Evolutionary conservation across 1,140 invertebrate genomes (phyloP).

Genomic region (Mactra quadrangularis): DNA sequence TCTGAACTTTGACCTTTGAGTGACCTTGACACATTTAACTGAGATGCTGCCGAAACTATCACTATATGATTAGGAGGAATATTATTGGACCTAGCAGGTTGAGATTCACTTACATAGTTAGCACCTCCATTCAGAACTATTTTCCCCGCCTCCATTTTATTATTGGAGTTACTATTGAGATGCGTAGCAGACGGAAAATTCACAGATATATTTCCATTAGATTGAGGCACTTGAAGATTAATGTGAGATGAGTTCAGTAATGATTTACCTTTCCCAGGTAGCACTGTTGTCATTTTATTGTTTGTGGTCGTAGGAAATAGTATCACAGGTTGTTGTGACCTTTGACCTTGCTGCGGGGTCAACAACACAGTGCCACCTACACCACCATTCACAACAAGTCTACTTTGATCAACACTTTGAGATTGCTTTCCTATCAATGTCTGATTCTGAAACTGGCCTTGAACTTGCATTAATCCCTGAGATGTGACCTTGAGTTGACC

Average conservation of each 20-base stretch:
- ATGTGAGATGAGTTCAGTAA: constrained; percentile 13
- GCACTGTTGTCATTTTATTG: constrained; percentile 5
- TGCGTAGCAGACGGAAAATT: constrained; percentile 19
- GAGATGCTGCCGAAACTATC: constrained; percentile 49
- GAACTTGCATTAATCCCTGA: constrained; percentile 66
- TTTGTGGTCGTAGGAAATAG: constrained; percentile 39
- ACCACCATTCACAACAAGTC: constrained; percentile 18
- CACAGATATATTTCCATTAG: constrained; percentile 43
- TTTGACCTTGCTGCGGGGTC: not conserved
- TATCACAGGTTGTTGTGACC: constrained; percentile 48
- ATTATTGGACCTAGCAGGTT: not conserved
- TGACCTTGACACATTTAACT: constrained; percentile 27
- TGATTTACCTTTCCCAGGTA: constrained; percentile 45
- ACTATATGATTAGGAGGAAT: constrained; percentile 48
- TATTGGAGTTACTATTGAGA: not conserved
- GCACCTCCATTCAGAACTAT: not conserved
- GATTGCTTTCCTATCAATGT: not conserved
- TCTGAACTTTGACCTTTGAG: constrained; percentile 21
- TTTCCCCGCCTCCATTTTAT: constrained; percentile 4
- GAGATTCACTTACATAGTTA: not conserved
- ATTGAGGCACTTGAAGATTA: constrained; percentile 44
- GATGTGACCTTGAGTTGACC: constrained; percentile 70
- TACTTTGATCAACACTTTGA: constrained; percentile 17
- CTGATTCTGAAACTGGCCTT: constrained; percentile 40
- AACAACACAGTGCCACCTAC: no score